A percentile compares a stretch with the other conserved stretches of the same genome.
These are phyloP conservation scores for Propithecus coquereli DNA, from an alignment of 2,113 vertebrate genomes.

Conservation along the genomic window DNA sequence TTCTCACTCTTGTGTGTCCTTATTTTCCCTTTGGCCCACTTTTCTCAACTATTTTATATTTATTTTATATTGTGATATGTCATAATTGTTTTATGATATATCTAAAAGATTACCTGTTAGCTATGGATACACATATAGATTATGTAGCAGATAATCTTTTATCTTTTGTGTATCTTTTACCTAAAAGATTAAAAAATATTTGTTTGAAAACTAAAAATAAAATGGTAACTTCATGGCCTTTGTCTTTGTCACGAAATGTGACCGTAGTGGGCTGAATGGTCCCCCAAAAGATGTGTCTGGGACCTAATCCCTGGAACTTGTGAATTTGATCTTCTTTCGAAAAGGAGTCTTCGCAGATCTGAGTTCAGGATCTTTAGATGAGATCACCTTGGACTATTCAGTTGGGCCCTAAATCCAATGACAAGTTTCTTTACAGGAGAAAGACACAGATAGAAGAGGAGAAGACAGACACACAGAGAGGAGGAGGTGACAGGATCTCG, in stretches of 20 bases:
- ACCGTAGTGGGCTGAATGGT: not conserved
- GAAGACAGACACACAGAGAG: not conserved
- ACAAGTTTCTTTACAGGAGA: not conserved
- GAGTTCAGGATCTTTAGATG: not conserved
- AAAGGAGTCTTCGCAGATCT: not conserved
- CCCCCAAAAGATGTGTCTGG: too few relatives aligned
- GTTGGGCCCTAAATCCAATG: not conserved
- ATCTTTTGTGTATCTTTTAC: not conserved
- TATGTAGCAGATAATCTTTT: not conserved
- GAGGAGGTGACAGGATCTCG: not conserved
- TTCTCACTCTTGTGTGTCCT: not conserved
- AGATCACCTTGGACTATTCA: not conserved
- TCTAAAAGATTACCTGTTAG: not conserved
- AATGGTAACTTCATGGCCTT: not conserved
- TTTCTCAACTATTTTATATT: not conserved
- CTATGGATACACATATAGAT: not conserved
- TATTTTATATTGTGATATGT: not conserved
- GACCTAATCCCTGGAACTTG: not conserved
- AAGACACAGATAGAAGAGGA: not conserved
- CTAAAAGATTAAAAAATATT: not conserved
- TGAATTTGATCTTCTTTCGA: not conserved
- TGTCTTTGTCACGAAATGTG: not conserved
- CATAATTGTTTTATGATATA: constrained; percentile 7
- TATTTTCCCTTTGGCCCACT: not conserved
- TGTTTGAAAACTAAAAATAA: not conserved